Evolutionary conservation across 2,797 vertebrate genomes (phyloP).

Genomic region (Hydrolagus colliei): DNA sequence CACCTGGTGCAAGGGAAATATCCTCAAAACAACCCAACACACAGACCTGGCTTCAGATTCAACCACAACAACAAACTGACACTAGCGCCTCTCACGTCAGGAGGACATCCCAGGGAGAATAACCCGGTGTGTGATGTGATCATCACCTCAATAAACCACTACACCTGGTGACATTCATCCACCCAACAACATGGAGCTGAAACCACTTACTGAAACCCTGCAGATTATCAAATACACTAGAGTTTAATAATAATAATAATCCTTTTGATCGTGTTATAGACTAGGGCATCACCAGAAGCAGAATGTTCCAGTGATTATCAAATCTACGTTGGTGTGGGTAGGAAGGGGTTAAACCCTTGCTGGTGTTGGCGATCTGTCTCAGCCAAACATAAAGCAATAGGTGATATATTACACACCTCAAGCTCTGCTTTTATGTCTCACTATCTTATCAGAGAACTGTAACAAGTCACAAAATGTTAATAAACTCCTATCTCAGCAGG

Average conservation of each 20-base stretch:
- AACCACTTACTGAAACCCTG: too few relatives aligned
- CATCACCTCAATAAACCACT: too few relatives aligned
- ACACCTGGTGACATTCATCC: too few relatives aligned
- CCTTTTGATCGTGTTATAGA: too few relatives aligned
- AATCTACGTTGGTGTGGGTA: background rate
- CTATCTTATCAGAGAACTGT: constrained; percentile 6
- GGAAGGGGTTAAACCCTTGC: background rate
- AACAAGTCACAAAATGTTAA: background rate
- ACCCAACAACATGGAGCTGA: too few relatives aligned
- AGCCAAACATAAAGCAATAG: background rate
- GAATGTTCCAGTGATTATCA: background rate
- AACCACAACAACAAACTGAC: background rate
- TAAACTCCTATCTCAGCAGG: constrained; percentile 9
- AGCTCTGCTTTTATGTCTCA: background rate
- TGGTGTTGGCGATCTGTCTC: background rate
- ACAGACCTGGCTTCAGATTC: background rate
- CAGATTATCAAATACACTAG: too few relatives aligned
- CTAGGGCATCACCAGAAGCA: too few relatives aligned
- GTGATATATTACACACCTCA: background rate
- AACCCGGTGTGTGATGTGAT: too few relatives aligned
- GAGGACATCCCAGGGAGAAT: too few relatives aligned
- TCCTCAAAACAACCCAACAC: fast-evolving
- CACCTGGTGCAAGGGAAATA: constrained; percentile 58
- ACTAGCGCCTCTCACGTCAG: too few relatives aligned
- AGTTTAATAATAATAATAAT: too few relatives aligned